Evolutionary conservation across 2,888 invertebrate genomes (phyloP), one percentile per base, ranked within the genome.

Genomic region (Keiferia lycopersicella): DNA sequence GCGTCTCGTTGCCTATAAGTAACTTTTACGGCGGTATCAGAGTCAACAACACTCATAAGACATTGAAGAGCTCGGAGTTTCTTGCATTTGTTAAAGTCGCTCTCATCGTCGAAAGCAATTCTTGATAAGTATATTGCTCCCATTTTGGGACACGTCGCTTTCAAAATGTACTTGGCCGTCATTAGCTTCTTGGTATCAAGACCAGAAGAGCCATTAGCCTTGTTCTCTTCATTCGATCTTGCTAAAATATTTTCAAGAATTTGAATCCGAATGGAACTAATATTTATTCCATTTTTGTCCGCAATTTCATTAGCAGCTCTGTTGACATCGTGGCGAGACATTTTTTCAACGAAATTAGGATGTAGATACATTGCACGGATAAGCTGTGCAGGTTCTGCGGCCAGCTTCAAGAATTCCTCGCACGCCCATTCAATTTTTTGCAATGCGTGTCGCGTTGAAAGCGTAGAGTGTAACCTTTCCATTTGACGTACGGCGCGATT

Each of bases 101-200:
- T 86, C 57, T 89, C 91, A 65, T 90, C 90, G 65, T 91, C 91
- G 70, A 91, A 87, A 18, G 88, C 91, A 64, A 92, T 91, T 62
- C 91, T 81, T 14, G 90, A 91, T 68, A 92, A 78, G 72, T 92
- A 92, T 69, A 92, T 88, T 14, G 91, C 92, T 4, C 90, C 88
- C 89, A 92, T 90, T 82, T 91, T 92, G 18, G 90, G 87, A 71
- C 92, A 91, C 18, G 92, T 91, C 62, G 90, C 92, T 78, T 87
- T 91, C 20, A 92, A 74, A 73, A 92, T 91, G 73, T 91, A 92
- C 73, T 92, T 92, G 18, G 89, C 91, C 58, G 83, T 92, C 73
- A 87, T 82, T 67, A 92, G 79, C 67, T 87, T 87, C 70, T 78
- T 85, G 48, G 77, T 81, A 66, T 81, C 81, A 41, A 92, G 76